phyloP scores from a whole-genome alignment of 2,113 vertebrate genomes.

The Astatoreochromis straeleni region DNA sequence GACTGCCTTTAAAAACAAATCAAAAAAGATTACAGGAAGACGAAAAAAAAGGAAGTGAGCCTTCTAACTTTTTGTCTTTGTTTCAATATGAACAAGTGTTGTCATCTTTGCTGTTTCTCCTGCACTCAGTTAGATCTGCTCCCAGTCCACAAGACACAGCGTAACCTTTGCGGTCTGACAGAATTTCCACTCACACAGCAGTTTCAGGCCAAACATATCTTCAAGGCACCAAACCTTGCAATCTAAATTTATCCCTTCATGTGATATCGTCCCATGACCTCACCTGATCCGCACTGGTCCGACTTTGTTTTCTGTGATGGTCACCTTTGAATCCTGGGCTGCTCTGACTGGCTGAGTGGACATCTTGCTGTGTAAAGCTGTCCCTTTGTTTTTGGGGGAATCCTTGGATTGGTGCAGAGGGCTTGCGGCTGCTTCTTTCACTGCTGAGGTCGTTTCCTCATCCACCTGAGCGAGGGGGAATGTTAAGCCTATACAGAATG shows the following conservation, averaged over 20 bases:
- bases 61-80: background rate
- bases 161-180: background rate
- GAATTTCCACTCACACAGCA: background rate
- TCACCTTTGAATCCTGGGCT: background rate
- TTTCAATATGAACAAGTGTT: background rate
- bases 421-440: background rate
- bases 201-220: background rate
- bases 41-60: background rate
- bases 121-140: background rate
- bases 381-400: background rate
- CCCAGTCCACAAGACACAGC: background rate
- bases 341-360: background rate
- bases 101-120: background rate
- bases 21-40: background rate
- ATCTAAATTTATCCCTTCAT: background rate
- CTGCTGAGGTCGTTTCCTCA: background rate
- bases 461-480: background rate
- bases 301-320: background rate
- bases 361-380: slow-evolving; percentile 11
- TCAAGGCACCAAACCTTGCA: background rate
- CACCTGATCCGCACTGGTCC: slow-evolving; percentile 37
- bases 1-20: background rate
- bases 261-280: background rate
- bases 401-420: background rate
- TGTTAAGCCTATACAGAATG: background rate